These are phyloP conservation scores for Drosophila truncata DNA, from an alignment of 1,140 invertebrate genomes.

Conservation along the genomic window DNA sequence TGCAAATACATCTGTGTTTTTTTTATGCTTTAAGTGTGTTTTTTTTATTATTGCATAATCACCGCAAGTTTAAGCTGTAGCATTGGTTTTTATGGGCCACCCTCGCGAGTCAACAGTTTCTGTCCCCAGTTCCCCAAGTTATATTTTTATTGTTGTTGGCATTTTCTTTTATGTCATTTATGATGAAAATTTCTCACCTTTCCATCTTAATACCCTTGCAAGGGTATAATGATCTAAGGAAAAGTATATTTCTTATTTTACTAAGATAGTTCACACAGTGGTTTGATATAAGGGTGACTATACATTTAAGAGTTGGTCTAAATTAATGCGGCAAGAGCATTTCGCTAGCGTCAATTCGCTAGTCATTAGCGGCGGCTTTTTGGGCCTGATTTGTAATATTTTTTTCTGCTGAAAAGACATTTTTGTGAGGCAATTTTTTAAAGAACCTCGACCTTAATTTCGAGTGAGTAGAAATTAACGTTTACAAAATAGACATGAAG, in stretches of 20 bases:
- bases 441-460: not conserved
- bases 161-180: not conserved
- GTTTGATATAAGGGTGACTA: not conserved
- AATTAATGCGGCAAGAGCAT: not conserved
- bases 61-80: not conserved
- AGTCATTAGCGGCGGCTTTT: not conserved
- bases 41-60: conserved; percentile 1
- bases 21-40: not conserved
- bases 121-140: not conserved
- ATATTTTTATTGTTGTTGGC: not conserved
- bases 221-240: not conserved
- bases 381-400: too few species aligned
- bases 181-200: not conserved
- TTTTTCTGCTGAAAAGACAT: not conserved
- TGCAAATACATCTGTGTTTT: not conserved
- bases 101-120: not conserved
- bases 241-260: not conserved
- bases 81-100: not conserved
- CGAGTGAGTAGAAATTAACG: not conserved
- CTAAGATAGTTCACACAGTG: not conserved
- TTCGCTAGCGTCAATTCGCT: too few species aligned
- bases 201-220: not conserved
- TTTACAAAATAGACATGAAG: not conserved
- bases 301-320: not conserved
- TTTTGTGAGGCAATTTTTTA: not conserved